Conservation (phyloP, 2,113 vertebrate genomes). For the Cavia aperea region DNA sequence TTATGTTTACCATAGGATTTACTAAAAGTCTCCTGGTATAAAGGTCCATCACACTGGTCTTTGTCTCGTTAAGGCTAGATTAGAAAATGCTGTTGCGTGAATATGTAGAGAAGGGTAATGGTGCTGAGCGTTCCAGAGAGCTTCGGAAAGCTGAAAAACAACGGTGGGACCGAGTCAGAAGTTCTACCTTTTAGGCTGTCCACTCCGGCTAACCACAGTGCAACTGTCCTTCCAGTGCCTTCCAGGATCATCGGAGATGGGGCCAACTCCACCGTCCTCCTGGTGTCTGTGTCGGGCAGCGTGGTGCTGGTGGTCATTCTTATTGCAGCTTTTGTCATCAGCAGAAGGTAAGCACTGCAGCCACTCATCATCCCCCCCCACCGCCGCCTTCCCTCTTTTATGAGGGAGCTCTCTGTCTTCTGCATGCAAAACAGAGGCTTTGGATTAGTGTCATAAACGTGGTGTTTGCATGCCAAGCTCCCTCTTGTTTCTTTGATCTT, state of each 20-base stretch:
- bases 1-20: background rate
- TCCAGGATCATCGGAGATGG: conserved; percentile 94
- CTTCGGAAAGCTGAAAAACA: background rate
- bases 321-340: conserved; percentile 95
- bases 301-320: conserved; percentile 96
- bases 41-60: conserved; percentile 24
- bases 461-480: conserved; percentile 73
- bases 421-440: conserved; percentile 76
- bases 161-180: background rate
- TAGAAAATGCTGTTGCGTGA: conserved; percentile 58
- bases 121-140: conserved; percentile 21
- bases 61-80: conserved; percentile 64
- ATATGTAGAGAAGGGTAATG: conserved; percentile 35
- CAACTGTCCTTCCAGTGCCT: conserved; percentile 81
- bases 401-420: conserved; percentile 72
- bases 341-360: conserved; percentile 88
- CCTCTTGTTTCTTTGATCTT: conserved; percentile 77
- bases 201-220: background rate
- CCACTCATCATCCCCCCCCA: background rate
- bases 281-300: conserved; percentile 93
- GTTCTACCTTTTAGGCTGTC: background rate
- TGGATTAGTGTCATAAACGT: conserved; percentile 80
- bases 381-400: conserved; percentile 61
- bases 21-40: conserved; percentile 12
- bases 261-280: conserved; percentile 91